Conservation (phyloP, 2,888 invertebrate genomes). For the Drosophila suboccidentalis region DNA sequence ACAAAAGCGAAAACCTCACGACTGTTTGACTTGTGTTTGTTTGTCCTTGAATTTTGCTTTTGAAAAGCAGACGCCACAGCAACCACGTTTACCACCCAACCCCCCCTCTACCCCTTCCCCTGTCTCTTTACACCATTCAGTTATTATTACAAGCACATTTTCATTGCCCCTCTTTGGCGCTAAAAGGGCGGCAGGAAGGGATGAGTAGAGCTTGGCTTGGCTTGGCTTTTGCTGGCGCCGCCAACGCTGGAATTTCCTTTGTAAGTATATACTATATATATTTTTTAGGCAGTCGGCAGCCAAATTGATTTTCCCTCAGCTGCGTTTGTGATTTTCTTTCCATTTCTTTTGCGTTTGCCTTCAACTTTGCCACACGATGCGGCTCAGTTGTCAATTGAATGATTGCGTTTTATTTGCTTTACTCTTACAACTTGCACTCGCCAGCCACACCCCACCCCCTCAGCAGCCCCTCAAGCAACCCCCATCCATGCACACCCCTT, state of each 20-base stretch:
- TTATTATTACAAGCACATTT: constrained; percentile 81
- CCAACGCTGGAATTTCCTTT: constrained; percentile 59
- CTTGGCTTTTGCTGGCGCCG: constrained; percentile 65
- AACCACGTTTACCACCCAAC: constrained; percentile 20
- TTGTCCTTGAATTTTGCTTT: constrained; percentile 80
- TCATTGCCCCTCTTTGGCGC: constrained; percentile 70
- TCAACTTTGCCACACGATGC: constrained; percentile 42
- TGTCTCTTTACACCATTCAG: constrained; percentile 32
- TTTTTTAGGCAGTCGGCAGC: constrained; percentile 41
- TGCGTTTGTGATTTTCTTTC: constrained; percentile 35
- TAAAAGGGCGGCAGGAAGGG: too few relatives aligned
- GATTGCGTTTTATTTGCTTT: constrained; percentile 79
- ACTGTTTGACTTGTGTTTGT: constrained; percentile 80
- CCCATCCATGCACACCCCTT: neutral
- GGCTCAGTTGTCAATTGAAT: constrained; percentile 80
- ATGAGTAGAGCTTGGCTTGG: neutral
- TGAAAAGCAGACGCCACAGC: constrained; percentile 57
- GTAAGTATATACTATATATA: constrained; percentile 10
- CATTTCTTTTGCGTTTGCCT: constrained; percentile 7
- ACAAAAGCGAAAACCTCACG: constrained; percentile 63
- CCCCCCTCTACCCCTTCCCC: neutral
- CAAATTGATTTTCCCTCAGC: constrained; percentile 73
- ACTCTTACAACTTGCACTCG: constrained; percentile 53
- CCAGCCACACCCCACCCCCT: neutral
- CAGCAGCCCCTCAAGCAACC: neutral